phyloP scores from a whole-genome alignment of 2,888 invertebrate genomes.

The Drosophila nigritarsus region DNA sequence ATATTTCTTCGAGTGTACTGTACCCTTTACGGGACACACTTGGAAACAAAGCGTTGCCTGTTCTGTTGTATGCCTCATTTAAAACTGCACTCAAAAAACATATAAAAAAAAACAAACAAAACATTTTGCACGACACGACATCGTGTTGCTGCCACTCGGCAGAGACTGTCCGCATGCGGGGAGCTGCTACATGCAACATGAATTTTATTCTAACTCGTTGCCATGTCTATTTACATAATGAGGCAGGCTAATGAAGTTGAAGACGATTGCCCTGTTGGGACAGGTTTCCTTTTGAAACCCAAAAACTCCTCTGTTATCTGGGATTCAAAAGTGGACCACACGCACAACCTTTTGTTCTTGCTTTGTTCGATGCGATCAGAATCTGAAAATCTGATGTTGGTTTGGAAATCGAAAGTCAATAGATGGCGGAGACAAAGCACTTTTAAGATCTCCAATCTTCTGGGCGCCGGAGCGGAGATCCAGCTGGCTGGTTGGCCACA shows the following conservation, averaged over 20 bases:
- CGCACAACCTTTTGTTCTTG: constrained; percentile 23
- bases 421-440: constrained; percentile 20
- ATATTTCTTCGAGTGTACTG: constrained; percentile 34
- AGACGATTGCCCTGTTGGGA: constrained; percentile 3
- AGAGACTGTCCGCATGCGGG: constrained; percentile 12
- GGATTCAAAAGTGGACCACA: constrained; percentile 45
- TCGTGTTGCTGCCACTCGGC: constrained; percentile 14
- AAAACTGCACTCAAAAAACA: constrained; percentile 30
- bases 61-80: constrained; percentile 36
- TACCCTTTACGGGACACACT: constrained; percentile 16
- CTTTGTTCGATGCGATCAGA: constrained; percentile 20
- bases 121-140: constrained; percentile 35
- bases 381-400: constrained; percentile 18
- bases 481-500: constrained; percentile 26
- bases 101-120: constrained; percentile 13
- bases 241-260: constrained; percentile 43
- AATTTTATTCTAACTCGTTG: constrained; percentile 11
- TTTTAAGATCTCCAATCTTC: constrained; percentile 31
- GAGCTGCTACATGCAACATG: constrained; percentile 21
- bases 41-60: constrained; percentile 43
- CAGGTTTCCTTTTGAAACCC: constrained; percentile 25
- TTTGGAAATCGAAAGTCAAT: constrained; percentile 39
- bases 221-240: constrained; percentile 39
- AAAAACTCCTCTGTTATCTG: constrained; percentile 15
- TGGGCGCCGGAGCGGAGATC: constrained; percentile 22